phyloP scores from a whole-genome alignment of 2,888 invertebrate genomes.

The Caenorhabditis becei region DNA sequence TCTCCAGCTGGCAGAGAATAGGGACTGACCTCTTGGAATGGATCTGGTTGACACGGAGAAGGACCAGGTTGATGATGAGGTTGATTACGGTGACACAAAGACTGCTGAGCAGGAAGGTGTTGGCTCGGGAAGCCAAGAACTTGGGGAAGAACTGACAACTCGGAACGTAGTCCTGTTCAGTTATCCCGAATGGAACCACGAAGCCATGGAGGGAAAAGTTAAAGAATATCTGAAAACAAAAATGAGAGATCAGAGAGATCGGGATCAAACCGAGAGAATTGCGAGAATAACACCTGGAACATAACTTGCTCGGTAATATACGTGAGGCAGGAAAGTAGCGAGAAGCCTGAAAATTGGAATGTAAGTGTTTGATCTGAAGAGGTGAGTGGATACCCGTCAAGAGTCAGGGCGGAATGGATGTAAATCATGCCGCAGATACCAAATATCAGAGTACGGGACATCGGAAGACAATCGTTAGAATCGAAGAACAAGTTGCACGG shows the following conservation, averaged over 20 bases:
- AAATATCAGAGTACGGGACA: constrained; percentile 10
- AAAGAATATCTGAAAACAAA: constrained; percentile 24
- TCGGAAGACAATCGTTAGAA: constrained; percentile 20
- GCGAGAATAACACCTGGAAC: constrained; percentile 21
- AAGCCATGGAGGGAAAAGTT: constrained; percentile 24
- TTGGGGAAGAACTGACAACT: constrained; percentile 51
- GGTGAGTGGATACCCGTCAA: constrained; percentile 24
- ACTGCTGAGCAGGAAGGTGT: constrained; percentile 41
- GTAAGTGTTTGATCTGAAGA: neutral
- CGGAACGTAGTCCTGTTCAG: constrained; percentile 32
- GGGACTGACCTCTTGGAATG: constrained; percentile 36
- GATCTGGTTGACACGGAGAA: constrained; percentile 35
- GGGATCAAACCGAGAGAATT: constrained; percentile 20
- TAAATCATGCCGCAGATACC: constrained; percentile 47
- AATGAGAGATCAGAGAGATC: neutral
- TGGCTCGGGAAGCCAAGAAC: constrained; percentile 27
- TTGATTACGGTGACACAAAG: constrained; percentile 18
- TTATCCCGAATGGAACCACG: constrained; percentile 6
- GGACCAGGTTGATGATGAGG: constrained; percentile 21
- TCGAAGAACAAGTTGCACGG: constrained; percentile 44
- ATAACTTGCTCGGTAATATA: constrained; percentile 21
- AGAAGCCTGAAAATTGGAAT: constrained; percentile 21
- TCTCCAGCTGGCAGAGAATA: neutral
- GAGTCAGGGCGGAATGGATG: constrained; percentile 39
- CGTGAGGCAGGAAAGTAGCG: constrained; percentile 22